Conservation (phyloP, 2,888 invertebrate genomes). For the Lithophane semibrunnea region DNA sequence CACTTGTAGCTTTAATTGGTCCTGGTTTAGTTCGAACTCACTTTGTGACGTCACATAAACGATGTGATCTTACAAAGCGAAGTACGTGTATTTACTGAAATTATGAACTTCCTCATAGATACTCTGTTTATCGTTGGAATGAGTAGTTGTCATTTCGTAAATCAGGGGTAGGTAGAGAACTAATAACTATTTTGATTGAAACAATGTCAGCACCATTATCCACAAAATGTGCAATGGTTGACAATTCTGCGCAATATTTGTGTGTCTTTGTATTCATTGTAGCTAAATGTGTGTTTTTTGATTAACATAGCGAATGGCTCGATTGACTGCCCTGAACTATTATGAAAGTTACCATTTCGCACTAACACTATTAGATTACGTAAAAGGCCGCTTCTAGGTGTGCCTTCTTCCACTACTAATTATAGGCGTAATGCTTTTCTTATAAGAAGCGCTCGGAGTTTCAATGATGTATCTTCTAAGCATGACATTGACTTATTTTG, state of each 20-base stretch:
- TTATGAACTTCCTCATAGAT: slow-evolving; percentile 18
- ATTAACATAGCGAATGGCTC: no score
- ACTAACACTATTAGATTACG: no score
- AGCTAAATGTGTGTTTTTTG: no score
- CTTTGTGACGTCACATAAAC: slow-evolving; percentile 27
- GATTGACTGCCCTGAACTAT: no score
- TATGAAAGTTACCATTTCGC: no score
- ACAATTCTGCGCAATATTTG: background rate
- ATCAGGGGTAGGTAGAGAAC: background rate
- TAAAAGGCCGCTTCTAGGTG: no score
- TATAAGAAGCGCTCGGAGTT: no score
- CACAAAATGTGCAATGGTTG: slow-evolving; percentile 5
- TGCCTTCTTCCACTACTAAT: no score
- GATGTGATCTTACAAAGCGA: slow-evolving; percentile 8
- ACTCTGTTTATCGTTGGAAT: slow-evolving; percentile 8
- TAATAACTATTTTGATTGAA: slow-evolving; percentile 3
- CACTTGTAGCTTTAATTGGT: slow-evolving; percentile 64
- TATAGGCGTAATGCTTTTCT: no score
- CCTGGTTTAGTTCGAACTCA: slow-evolving; percentile 41
- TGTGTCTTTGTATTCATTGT: background rate
- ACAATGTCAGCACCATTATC: background rate
- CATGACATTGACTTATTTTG: no score
- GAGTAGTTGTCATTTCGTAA: slow-evolving; percentile 6
- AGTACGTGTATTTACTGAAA: slow-evolving; percentile 6
- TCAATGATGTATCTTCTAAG: no score